Conservation (phyloP, 1,140 invertebrate genomes). For the Lethrus apterus region DNA sequence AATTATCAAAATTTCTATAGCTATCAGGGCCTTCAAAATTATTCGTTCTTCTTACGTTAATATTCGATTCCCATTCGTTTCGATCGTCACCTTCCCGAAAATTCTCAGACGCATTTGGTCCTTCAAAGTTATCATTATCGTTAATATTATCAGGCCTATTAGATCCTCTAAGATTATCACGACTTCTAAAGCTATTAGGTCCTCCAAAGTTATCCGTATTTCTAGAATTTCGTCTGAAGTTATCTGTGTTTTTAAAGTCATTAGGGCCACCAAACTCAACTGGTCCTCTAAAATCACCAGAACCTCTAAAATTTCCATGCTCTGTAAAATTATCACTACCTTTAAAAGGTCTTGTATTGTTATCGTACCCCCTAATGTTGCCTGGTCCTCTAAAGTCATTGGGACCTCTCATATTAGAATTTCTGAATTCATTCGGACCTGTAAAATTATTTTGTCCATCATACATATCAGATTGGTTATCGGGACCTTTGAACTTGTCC, state of each 20-base stretch:
- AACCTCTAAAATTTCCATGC: conserved; percentile 7
- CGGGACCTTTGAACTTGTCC: neutral
- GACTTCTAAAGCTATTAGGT: conserved; percentile 1
- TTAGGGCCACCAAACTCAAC: neutral
- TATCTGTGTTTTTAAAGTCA: neutral
- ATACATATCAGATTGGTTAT: neutral
- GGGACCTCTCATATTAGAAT: conserved; percentile 3
- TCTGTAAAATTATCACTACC: neutral
- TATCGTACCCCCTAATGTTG: neutral
- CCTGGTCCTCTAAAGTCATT: conserved; percentile 18
- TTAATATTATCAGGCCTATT: neutral
- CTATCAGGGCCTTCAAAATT: too few species aligned
- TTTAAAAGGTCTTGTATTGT: neutral
- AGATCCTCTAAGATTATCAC: too few species aligned
- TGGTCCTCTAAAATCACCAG: conserved; percentile 4
- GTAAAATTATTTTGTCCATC: conserved; percentile 4
- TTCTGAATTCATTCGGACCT: conserved; percentile 6
- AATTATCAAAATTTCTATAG: too few species aligned
- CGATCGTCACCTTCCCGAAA: neutral
- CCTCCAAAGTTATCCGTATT: neutral
- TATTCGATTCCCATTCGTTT: neutral
- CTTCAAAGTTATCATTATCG: conserved; percentile 1
- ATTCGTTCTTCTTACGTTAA: too few species aligned
- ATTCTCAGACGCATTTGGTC: neutral
- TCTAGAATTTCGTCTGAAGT: neutral